Percentiles rank a stretch among this genome's conserved stretches.
Evolutionary conservation across 2,797 vertebrate genomes (phyloP).

Genomic region (Lithobates sylvaticus): DNA sequence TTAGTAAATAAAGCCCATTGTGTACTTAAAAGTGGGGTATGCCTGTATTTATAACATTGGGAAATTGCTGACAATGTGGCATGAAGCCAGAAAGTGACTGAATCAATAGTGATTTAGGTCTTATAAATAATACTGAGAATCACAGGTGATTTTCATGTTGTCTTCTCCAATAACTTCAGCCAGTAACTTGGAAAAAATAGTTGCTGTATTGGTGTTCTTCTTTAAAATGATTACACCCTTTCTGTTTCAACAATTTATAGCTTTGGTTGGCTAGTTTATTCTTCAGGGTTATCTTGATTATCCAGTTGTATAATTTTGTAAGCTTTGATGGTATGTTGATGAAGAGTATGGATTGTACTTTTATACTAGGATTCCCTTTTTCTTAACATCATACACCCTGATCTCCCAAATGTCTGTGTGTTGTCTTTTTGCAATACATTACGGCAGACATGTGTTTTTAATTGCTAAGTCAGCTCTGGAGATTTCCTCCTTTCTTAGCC

Average conservation of each 20-base stretch:
- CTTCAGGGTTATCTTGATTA: constrained; percentile 15
- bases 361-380: constrained; percentile 4
- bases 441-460: constrained; percentile 77
- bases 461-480: constrained; percentile 75
- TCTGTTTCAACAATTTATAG: not conserved
- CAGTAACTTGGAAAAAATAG: not conserved
- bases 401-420: constrained; percentile 72
- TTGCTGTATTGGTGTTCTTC: not conserved
- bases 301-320: constrained; percentile 1
- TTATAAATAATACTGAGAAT: too few relatives aligned
- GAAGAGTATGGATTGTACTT: constrained; percentile 21
- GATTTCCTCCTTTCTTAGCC: constrained; percentile 64
- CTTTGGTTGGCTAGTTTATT: not conserved
- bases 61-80: too few relatives aligned
- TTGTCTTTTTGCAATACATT: constrained; percentile 68
- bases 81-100: too few relatives aligned
- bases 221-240: not conserved
- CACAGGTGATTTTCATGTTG: not conserved
- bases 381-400: constrained; percentile 63
- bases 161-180: not conserved
- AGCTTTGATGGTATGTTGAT: constrained; percentile 19
- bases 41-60: too few relatives aligned
- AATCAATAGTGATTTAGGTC: too few relatives aligned
- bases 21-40: too few relatives aligned
- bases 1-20: too few relatives aligned